Conservation (phyloP, 2,797 vertebrate species). For the Melanotaenia trifasciata region DNA sequence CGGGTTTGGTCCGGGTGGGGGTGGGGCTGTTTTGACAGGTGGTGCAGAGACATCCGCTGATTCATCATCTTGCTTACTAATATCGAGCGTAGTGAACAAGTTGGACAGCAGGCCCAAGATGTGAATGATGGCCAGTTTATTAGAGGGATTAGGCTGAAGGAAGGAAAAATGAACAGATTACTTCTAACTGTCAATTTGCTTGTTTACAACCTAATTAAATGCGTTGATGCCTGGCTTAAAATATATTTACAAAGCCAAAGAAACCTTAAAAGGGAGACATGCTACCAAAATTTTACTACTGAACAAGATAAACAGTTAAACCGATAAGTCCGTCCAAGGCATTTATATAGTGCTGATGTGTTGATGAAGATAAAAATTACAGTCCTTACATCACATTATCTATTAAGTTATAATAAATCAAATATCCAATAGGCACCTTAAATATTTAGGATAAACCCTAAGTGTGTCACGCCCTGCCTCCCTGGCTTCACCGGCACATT, state of each 20-base stretch:
- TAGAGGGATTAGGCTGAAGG: conserved; percentile 95
- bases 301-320: background rate
- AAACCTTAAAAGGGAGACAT: background rate
- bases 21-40: conserved; percentile 89
- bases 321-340: background rate
- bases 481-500: no score
- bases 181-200: conserved; percentile 6
- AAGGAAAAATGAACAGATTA: background rate
- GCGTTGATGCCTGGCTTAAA: conserved; percentile 5
- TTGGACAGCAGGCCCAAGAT: conserved; percentile 97
- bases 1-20: conserved; percentile 95
- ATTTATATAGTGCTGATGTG: background rate
- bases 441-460: background rate
- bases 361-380: background rate
- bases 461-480: no score
- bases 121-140: conserved; percentile 98
- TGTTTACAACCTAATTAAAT: conserved; percentile 12
- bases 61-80: conserved; percentile 97
- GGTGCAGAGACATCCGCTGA: conserved; percentile 87
- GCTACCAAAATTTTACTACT: background rate
- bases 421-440: background rate
- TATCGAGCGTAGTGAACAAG: conserved; percentile 96
- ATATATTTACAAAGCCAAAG: conserved; percentile 19
- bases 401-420: background rate
- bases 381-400: background rate